Evolutionary conservation across 2,888 invertebrate genomes (phyloP), one percentile per base, ranked within the genome.

Genomic region (Sphaerophoria taeniata): DNA sequence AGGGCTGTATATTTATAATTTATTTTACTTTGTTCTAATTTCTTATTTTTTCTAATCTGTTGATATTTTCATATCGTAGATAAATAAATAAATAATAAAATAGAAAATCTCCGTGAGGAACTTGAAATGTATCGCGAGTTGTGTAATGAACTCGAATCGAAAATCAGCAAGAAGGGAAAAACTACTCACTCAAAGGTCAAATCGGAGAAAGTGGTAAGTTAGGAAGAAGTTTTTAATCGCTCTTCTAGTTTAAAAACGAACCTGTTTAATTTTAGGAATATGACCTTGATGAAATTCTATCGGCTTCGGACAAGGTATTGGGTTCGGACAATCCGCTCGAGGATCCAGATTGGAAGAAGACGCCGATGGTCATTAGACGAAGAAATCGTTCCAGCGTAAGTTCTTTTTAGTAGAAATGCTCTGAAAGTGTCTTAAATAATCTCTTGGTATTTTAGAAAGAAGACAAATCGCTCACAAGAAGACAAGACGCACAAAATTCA

Each of bases 341-440:
- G 14, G 89, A 89, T 88, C 89, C 89, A 4, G 89, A 89, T 74
- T 89, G 89, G 89, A 72, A 2, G 39, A 87, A 87, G 74, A 89
- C 89, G 6, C 89, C 89, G 4, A 43, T 55, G 6, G 60, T 75
- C 6, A 77, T 34, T 14, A 47, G 6, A 1, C 51, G 5, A 9
- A 31, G 16, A 4, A 43, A 4, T 56, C 53, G 36, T 14, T n/a
- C 2, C 39, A 53, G 75, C 31, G 79, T 79, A 33, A 81, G 72
- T 63, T 78, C 70, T 7, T 9, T 45, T 9, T 39, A 16, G 5
- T 16, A 7, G n/a, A 2, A n/a, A n/a, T 45, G 47, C 6, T 34
- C 14, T 12, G 0, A n/a, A n/a, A 6, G 6, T 36, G 36, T 6
- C 0, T 36, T 31, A n/a, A n/a, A n/a, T n/a, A n/a, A n/a, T n/a